Evolutionary conservation across 2,113 vertebrate species (phyloP).

Genomic region (Notothenia coriiceps): DNA sequence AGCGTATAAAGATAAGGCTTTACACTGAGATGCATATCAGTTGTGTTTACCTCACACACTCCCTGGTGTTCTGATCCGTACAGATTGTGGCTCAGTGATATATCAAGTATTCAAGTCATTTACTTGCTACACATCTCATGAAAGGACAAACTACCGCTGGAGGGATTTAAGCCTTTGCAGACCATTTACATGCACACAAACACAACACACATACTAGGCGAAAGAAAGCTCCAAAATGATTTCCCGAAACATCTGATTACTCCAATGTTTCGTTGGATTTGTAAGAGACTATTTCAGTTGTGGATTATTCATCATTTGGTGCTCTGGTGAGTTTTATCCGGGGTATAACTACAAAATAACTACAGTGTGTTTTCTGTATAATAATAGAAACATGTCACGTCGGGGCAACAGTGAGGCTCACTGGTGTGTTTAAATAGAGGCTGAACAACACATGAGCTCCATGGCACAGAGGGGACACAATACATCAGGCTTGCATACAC

Average conservation of each 20-base stretch:
- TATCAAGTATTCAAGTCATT: too few species aligned
- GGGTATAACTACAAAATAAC: neutral
- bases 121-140: neutral
- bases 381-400: neutral
- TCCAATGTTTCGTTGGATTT: neutral
- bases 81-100: neutral
- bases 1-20: slow-evolving; percentile 15
- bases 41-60: slow-evolving; percentile 23
- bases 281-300: neutral
- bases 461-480: neutral
- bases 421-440: neutral
- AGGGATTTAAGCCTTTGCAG: too few species aligned
- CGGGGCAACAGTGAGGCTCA: neutral
- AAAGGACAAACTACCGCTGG: too few species aligned
- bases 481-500: neutral
- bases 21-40: slow-evolving; percentile 32
- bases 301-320: neutral
- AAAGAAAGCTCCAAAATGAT: too few species aligned
- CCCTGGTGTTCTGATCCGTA: slow-evolving; percentile 11
- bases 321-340: neutral
- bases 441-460: neutral
- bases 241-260: too few species aligned
- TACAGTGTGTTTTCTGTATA: neutral
- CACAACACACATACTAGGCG: too few species aligned
- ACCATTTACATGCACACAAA: too few species aligned